Evolutionary conservation across 2,113 vertebrate species (phyloP).

Genomic region (Poeciliopsis retropinna): DNA sequence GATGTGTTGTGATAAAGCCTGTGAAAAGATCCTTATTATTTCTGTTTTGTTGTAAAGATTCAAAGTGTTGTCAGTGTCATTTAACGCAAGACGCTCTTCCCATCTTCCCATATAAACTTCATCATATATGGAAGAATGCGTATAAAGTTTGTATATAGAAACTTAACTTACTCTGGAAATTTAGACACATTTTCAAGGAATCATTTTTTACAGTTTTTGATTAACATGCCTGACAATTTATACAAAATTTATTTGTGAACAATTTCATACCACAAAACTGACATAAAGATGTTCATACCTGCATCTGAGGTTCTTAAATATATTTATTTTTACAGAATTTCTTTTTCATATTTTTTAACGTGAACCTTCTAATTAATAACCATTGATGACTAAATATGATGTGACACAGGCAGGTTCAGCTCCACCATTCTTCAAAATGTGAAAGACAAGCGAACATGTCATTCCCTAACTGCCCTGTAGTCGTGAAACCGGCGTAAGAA

Average conservation of each 20-base stretch:
- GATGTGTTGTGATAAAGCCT: constrained; percentile 19
- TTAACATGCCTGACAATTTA: background rate
- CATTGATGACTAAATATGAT: too few species aligned
- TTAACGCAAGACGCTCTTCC: background rate
- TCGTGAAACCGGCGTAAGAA: too few species aligned
- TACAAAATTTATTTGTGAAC: background rate
- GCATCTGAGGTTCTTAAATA: too few species aligned
- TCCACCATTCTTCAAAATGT: too few species aligned
- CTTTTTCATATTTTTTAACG: too few species aligned
- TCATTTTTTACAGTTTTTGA: background rate
- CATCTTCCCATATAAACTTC: background rate
- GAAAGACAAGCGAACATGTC: too few species aligned
- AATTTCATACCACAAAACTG: too few species aligned
- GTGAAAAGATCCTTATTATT: background rate
- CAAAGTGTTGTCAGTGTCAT: background rate
- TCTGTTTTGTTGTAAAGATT: constrained; percentile 1
- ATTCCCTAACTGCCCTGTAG: too few species aligned
- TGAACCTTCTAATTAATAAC: too few species aligned
- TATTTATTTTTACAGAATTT: too few species aligned
- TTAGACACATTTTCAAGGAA: background rate
- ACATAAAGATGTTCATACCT: too few species aligned
- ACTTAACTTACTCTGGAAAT: background rate
- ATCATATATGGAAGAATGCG: background rate
- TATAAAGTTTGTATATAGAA: background rate
- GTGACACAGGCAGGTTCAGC: too few species aligned